Evolutionary conservation across 2,888 invertebrate species (phyloP).

Genomic region (Sabatieria punctata): DNA sequence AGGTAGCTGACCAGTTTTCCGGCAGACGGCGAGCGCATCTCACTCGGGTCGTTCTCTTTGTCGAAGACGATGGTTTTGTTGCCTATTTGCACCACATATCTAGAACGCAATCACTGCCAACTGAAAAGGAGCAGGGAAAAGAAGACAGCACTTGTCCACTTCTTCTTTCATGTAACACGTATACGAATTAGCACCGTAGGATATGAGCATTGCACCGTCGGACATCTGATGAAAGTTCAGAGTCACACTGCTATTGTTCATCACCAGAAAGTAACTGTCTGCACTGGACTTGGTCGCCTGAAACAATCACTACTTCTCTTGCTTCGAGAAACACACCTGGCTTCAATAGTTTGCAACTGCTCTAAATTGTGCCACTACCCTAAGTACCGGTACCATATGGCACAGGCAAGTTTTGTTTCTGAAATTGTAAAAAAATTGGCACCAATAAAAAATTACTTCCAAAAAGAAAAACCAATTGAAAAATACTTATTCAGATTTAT

Average conservation of each 20-base stretch:
- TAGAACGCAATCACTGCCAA: constrained; percentile 87
- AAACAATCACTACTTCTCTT: too few relatives aligned
- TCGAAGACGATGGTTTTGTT: constrained; percentile 94
- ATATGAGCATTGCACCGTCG: constrained; percentile 52
- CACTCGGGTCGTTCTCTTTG: constrained; percentile 93
- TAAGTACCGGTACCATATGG: too few relatives aligned
- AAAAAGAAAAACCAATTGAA: too few relatives aligned
- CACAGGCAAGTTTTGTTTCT: too few relatives aligned
- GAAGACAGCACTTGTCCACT: constrained; percentile 43
- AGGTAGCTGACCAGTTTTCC: constrained; percentile 77
- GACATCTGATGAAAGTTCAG: constrained; percentile 44
- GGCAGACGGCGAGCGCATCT: constrained; percentile 45
- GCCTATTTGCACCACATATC: constrained; percentile 77
- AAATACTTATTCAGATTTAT: too few relatives aligned
- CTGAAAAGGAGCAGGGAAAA: constrained; percentile 56
- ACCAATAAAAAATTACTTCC: too few relatives aligned
- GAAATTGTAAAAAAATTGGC: too few relatives aligned
- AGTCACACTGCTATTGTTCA: constrained; percentile 90
- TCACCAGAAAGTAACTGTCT: constrained; percentile 72
- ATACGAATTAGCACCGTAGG: constrained; percentile 80
- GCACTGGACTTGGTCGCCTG: constrained; percentile 72
- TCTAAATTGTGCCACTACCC: too few relatives aligned
- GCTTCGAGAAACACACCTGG: too few relatives aligned
- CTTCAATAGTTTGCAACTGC: too few relatives aligned
- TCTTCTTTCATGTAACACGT: constrained; percentile 95